Evolutionary conservation across 2,888 invertebrate species (phyloP).

Genomic region (Craniophora ligustri): DNA sequence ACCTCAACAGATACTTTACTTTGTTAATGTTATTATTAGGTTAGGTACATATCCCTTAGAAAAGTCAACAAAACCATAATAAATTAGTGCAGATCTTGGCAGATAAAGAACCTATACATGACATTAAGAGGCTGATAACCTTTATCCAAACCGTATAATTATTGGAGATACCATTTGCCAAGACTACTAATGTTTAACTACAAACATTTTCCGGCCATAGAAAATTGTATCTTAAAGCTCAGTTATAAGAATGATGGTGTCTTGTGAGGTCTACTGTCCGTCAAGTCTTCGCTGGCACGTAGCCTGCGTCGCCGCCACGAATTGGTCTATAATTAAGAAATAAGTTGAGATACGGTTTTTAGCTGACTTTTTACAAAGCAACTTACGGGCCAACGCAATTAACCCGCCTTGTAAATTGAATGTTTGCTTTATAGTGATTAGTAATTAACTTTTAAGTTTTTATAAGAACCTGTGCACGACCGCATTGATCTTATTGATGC

Average conservation of each 20-base stretch:
- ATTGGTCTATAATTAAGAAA: conserved; percentile 89
- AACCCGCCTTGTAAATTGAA: conserved; percentile 88
- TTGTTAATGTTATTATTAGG: not conserved
- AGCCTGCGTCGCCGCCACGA: conserved; percentile 82
- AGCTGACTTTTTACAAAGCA: conserved; percentile 84
- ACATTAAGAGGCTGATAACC: conserved; percentile 86
- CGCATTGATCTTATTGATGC: conserved; percentile 76
- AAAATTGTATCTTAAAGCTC: conserved; percentile 60
- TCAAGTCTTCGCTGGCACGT: conserved; percentile 77
- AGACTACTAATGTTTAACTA: conserved; percentile 71
- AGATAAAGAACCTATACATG: conserved; percentile 78
- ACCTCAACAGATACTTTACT: not conserved
- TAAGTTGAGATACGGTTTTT: conserved; percentile 88
- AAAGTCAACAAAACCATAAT: conserved; percentile 54
- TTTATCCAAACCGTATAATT: conserved; percentile 84
- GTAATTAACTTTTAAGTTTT: conserved; percentile 85
- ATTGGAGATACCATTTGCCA: conserved; percentile 83
- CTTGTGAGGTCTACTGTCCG: conserved; percentile 52
- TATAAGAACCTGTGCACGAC: conserved; percentile 74
- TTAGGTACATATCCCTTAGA: conserved; percentile 27
- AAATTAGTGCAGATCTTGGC: conserved; percentile 69
- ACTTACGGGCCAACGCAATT: conserved; percentile 84
- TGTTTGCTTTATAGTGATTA: conserved; percentile 88
- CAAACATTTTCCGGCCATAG: conserved; percentile 44
- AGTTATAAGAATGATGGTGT: conserved; percentile 57